A percentile compares a stretch with the other conserved stretches of the same genome.
Conservation (phyloP, 2,113 vertebrate genomes). For the Charadrius vociferus region DNA sequence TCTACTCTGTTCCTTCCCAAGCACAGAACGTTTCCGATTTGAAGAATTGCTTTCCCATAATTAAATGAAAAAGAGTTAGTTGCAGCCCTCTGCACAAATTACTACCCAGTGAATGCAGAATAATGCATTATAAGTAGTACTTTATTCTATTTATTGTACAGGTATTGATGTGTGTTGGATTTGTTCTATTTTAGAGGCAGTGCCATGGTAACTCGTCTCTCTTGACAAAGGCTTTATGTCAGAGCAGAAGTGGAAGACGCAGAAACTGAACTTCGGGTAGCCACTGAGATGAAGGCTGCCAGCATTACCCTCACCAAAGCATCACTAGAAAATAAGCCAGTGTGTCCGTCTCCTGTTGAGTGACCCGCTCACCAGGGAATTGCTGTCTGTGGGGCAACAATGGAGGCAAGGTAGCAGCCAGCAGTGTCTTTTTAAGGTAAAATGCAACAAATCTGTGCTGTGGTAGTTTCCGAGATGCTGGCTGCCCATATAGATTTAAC, state of each 20-base stretch:
- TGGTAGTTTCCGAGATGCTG: neutral
- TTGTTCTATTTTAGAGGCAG: constrained; percentile 73
- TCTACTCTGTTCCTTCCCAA: constrained; percentile 29
- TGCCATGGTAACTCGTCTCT: constrained; percentile 73
- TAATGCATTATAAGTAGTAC: constrained; percentile 67
- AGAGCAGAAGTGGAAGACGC: constrained; percentile 66
- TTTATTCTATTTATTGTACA: constrained; percentile 74
- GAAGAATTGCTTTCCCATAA: constrained; percentile 68
- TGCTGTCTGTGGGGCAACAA: fast-evolving
- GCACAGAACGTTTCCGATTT: constrained; percentile 48
- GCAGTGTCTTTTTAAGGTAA: neutral
- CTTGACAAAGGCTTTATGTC: constrained; percentile 71
- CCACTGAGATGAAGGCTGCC: constrained; percentile 18
- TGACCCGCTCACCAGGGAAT: neutral
- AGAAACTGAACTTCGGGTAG: constrained; percentile 51
- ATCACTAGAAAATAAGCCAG: constrained; percentile 3
- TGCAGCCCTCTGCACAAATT: constrained; percentile 69
- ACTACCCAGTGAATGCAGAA: constrained; percentile 58
- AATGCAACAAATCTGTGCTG: neutral
- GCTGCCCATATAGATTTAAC: neutral
- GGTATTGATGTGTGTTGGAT: constrained; percentile 73
- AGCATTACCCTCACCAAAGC: neutral
- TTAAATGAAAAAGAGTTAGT: constrained; percentile 67
- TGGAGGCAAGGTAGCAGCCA: neutral
- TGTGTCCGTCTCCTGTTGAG: neutral